Evolutionary conservation across 2,888 invertebrate genomes (phyloP), one percentile per base, ranked within the genome.

Genomic region (Dione juno): DNA sequence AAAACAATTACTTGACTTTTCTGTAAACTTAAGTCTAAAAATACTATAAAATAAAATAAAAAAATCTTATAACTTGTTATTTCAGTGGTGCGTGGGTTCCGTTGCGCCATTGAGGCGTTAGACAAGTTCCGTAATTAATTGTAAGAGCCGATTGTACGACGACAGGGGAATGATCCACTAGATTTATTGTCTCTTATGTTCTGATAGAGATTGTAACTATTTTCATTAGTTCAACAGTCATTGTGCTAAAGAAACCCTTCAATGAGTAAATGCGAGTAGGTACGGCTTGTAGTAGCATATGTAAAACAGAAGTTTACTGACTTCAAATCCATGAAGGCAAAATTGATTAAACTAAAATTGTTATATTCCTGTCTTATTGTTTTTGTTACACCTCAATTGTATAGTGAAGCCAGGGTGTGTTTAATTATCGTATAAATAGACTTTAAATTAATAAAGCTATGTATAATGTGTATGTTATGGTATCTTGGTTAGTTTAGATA

Each of bases 51-150:
- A 28, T 28, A 28, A 28, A 28, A 28, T n/a, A n/a, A 28, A 28
- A 28, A 28, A 3, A 28, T 70, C 65, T 59, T 66, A 68, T 19
- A 63, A 70, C 40, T 70, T 61, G 52, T 70, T 66, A 67, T 73
- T 71, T 64, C 63, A 73, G 69, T 68, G 69, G 70, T 74, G 74
- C 66, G 70, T 58, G 57, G 73, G 63, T 74, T 67, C 73, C 66
- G 71, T 75, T 76, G 74, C 74, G 68, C 67, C 75, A 74, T 66
- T 69, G 71, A 74, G 74, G 71, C 69, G 70, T 76, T 77, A 75
- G 75, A 75, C 80, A 74, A 78, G 79, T 75, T 77, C 77, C 76
- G 78, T 80, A 79, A 81, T 80, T 80, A 79, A 81, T 80, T 79
- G 77, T 78, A 75, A 76, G 76, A 77, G 75, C 72, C 77, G 77